Base-by-base conservation (phyloP, 2,797 vertebrate species). In the Carcharodon carcharias region DNA sequence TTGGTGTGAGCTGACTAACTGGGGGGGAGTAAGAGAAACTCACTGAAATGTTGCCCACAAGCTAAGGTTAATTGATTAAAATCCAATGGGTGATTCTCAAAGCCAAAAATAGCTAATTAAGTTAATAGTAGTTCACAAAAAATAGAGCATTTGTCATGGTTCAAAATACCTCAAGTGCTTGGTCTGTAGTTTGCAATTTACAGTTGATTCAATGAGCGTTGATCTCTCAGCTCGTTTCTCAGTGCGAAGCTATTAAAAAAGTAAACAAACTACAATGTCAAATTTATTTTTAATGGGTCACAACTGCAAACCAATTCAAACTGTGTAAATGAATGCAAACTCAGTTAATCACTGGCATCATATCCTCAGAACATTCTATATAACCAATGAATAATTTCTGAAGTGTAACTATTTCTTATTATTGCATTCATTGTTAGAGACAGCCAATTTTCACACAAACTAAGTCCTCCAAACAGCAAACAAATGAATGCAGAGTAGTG, bases 161-260 rank as follows among this genome's bases (percentile, higher is more conserved):
- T 56, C 14, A 2, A 69, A 73, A 35, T 95, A 95, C 94, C 94
- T 95, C 54, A 95, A 95, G 16, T 95, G 94, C 94, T 95, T 95
- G 67, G 94, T 16, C 11, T 73, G 94, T 31, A 77, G 28, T 95
- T 95, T 95, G 69, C 69, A 95, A 56, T 77, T 95, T 77, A 95
- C 94, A 9, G 94, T 95, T 95, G 94, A 95, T 77, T 95, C 94
- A 77, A 95, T 95, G 50, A 95, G 54, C 18, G 94, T 95, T 77
- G 94, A 95, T 77, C 50, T 71, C 50, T n/a, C 94, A 56, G 94
- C 94, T 77, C 50, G 94, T 95, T 95, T 95, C 96, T 98, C 98
- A 97, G 97, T 98, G 96, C 97, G 97, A 96, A 98, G 97, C 98
- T 98, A 96, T 58, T 18, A 40, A 93, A 87, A 97, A 96, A 2